phyloP scores from a whole-genome alignment of 1,140 invertebrate species.

The Belonocnema kinseyi region DNA sequence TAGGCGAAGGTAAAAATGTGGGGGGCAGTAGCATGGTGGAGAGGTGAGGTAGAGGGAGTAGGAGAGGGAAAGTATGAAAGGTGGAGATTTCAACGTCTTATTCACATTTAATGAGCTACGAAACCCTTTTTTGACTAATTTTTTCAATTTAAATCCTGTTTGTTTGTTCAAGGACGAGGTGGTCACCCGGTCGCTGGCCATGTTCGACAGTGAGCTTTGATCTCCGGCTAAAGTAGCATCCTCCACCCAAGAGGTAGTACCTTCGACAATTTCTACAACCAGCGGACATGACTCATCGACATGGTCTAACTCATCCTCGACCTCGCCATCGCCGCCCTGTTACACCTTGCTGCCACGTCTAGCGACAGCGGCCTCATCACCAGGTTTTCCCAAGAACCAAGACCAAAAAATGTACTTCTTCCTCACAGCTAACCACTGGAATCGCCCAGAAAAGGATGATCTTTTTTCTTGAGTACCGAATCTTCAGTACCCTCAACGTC shows the following conservation, averaged over 20 bases:
- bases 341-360: slow-evolving; percentile 56
- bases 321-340: slow-evolving; percentile 57
- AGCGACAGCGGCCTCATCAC: slow-evolving; percentile 54
- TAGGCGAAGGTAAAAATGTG: too few relatives aligned
- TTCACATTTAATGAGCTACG: not conserved
- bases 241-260: slow-evolving; percentile 48
- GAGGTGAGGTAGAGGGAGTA: too few relatives aligned
- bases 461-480: slow-evolving; percentile 46
- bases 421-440: slow-evolving; percentile 47
- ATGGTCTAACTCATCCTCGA: slow-evolving; percentile 58
- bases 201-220: slow-evolving; percentile 88
- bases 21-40: too few relatives aligned
- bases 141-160: slow-evolving; percentile 10
- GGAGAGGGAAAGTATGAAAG: too few relatives aligned
- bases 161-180: slow-evolving; percentile 81
- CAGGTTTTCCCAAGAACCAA: slow-evolving; percentile 51
- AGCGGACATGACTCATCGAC: slow-evolving; percentile 50
- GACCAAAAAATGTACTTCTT: slow-evolving; percentile 48
- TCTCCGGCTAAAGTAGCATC: slow-evolving; percentile 71
- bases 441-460: slow-evolving; percentile 45
- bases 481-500: not conserved
- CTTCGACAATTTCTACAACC: slow-evolving; percentile 51
- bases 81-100: not conserved
- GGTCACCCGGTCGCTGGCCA: slow-evolving; percentile 87
- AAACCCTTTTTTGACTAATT: too few relatives aligned